Evolutionary conservation across 2,113 vertebrate species (phyloP).

Genomic region (Furnarius figulus): DNA sequence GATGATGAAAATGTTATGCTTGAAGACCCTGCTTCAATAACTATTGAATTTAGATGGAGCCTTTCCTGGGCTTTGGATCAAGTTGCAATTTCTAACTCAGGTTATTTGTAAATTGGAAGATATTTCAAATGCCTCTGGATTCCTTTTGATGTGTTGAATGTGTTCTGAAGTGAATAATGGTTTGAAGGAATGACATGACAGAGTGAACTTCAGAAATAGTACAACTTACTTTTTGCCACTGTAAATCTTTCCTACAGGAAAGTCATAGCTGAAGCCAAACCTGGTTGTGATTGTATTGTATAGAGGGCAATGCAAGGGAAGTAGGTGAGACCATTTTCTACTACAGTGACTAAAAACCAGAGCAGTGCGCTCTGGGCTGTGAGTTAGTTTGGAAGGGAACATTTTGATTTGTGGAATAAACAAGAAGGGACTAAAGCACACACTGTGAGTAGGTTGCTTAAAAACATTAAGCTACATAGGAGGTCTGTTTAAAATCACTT

Average conservation of each 20-base stretch:
- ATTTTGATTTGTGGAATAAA: neutral
- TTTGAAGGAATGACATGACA: neutral
- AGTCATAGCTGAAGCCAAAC: neutral
- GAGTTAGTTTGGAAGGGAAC: neutral
- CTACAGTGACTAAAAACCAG: neutral
- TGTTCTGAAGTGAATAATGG: neutral
- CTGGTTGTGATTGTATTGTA: neutral
- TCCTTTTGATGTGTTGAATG: slow-evolving; percentile 27
- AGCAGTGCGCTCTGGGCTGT: neutral
- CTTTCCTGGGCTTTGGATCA: slow-evolving; percentile 11
- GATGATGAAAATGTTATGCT: slow-evolving; percentile 26
- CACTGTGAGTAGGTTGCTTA: neutral
- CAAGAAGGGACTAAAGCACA: neutral
- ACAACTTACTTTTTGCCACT: neutral
- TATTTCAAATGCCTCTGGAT: slow-evolving; percentile 15
- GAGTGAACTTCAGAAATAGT: neutral
- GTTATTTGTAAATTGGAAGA: slow-evolving; percentile 17
- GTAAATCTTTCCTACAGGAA: neutral
- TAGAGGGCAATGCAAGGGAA: neutral
- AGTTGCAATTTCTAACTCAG: neutral
- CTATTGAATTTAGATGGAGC: slow-evolving; percentile 28
- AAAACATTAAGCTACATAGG: neutral
- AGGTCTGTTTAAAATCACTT: neutral
- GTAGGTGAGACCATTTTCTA: neutral
- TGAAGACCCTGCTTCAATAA: slow-evolving; percentile 38